These are phyloP conservation scores for Antigone vipio DNA, from an alignment of 2,113 vertebrate species.

Conservation along the genomic window DNA sequence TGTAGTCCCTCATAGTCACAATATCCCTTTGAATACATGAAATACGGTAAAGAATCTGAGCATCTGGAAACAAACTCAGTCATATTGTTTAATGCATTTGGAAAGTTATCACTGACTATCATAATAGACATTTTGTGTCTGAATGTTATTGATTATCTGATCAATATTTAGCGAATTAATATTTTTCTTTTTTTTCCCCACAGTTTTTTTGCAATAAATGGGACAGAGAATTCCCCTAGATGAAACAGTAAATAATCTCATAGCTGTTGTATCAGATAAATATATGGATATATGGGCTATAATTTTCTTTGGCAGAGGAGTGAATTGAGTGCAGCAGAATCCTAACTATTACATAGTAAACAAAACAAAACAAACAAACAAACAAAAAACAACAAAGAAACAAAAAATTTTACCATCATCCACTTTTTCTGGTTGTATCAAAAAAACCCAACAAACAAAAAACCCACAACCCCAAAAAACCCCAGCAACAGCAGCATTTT, in stretches of 20 bases:
- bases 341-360: background rate
- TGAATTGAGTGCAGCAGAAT: background rate
- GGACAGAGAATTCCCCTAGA: background rate
- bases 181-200: no score
- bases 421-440: background rate
- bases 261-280: background rate
- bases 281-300: background rate
- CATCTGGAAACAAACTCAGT: background rate
- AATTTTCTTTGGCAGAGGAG: background rate
- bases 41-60: background rate
- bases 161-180: background rate
- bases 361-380: background rate
- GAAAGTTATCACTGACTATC: background rate
- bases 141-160: background rate
- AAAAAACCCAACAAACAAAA: background rate
- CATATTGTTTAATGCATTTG: background rate
- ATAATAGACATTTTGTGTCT: background rate
- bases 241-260: background rate
- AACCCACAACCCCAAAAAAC: no score
- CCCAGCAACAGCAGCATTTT: background rate
- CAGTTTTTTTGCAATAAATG: background rate
- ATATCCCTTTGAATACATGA: background rate
- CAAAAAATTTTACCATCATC: background rate
- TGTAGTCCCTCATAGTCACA: background rate
- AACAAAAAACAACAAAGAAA: no score